Percentiles rank a stretch among this genome's conserved stretches.
Conservation (phyloP, 2,888 invertebrate genomes). For the Trachelus iudaicus region DNA sequence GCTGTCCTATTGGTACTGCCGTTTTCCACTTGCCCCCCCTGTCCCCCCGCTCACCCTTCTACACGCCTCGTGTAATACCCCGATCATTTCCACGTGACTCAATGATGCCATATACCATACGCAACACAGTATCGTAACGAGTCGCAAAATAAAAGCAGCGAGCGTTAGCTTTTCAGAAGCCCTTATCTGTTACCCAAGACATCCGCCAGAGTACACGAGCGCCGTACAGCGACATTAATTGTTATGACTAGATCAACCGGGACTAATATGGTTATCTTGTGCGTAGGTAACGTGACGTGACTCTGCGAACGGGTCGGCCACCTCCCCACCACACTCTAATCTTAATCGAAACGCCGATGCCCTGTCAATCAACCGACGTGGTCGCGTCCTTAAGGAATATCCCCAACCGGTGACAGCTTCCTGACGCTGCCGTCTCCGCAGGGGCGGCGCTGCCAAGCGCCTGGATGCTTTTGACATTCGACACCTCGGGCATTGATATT, state of each 20-base stretch:
- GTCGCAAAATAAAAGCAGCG: not conserved
- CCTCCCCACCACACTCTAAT: not conserved
- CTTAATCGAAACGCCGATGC: not conserved
- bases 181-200: not conserved
- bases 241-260: slow-evolving; percentile 46
- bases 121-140: not conserved
- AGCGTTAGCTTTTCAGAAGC: not conserved
- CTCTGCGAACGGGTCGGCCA: not conserved
- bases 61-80: not conserved
- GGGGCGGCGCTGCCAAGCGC: not conserved
- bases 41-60: too few species aligned
- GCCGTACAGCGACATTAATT: slow-evolving; percentile 33
- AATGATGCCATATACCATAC: not conserved
- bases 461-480: not conserved
- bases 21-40: not conserved
- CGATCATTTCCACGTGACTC: not conserved
- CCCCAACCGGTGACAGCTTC: not conserved
- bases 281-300: slow-evolving; percentile 41
- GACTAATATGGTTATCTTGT: slow-evolving; percentile 45
- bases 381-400: not conserved
- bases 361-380: not conserved
- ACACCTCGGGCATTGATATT: not conserved
- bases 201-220: slow-evolving; percentile 8
- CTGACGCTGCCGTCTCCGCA: not conserved
- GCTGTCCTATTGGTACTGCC: not conserved